Evolutionary conservation across 2,113 vertebrate genomes (phyloP), one percentile per base, ranked within the genome.

Genomic region (Pyxicephalus adspersus): DNA sequence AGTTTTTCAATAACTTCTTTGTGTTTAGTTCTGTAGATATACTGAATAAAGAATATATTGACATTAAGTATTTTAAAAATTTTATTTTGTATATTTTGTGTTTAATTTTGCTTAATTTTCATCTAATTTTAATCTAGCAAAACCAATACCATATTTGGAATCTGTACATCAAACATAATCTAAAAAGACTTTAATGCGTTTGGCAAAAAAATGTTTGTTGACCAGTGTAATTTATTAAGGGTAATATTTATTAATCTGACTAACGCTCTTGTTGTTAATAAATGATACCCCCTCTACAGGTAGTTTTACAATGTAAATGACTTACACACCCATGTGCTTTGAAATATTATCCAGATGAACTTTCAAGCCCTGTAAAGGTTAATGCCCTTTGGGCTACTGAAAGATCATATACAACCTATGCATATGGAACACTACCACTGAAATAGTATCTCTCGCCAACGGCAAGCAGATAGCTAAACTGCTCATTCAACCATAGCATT

Each of bases 391-490:
- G 11, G 25, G 18, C 60, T 64, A 22, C 15, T 25, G n/a, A 50
- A 45, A 64, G 60, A 50, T 31, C 38, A 54, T 22, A 51, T 64
- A 28, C 60, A 64, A 64, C 29, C 3, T 29, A 55, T 29, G 38
- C 68, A 71, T 54, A 28, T 54, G 38, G 67, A 71, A 54, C 26
- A 28, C 50, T 29, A 18, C 68, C 51, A 55, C 28, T 71, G 68
- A 71, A 71, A 71, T 71, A 50, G 50, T 71, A 71, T 71, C 68
- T 55, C 17, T 29, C 52, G 68, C 68, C 51, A 20, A 19, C 1
- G 52, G 52, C 52, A 73, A 58, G 70, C 34, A 73, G 70, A 73
- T 73, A 58, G 52, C 52, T 31, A 71, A 54, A n/a, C 50, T 71
- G 55, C 16, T 31, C 68, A 54, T 20, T 73, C 25, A 34, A 55